Base-by-base conservation (phyloP, 23 tunicate genomes). In the Corella eumyota region DNA sequence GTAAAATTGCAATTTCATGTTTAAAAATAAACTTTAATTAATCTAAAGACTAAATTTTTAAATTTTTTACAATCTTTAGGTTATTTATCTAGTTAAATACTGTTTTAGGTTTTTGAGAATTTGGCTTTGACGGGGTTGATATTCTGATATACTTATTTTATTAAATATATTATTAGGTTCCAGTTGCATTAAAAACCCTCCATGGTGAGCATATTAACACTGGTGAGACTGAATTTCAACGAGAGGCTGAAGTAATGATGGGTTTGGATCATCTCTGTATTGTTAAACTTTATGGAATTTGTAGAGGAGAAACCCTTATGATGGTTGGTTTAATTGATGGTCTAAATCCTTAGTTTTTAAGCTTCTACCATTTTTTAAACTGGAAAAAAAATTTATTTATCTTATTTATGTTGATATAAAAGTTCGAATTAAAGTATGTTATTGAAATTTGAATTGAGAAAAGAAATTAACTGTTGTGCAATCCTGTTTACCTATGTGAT, bases 231-330 rank as follows among this genome's bases (percentile, higher is more conserved):
- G 99, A 93, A 45, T 93, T 93, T 45, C 81, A 67, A 34, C 67
- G 99, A 7, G 99, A 93, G 48, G 95, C 99, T 1, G 94, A 69
- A 19, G 94, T 93, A 30, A 93, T 93, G 99, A 85, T 85, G 81
- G 81, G 82, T 1, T 60, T 93, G 3, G 73, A 93, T 31, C 99
- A 93, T 52, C 74, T 72, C 9, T 84, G 91, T 38, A 93, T 93
- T 53, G 99, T 93, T 45, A 84, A 73, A 56, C 72, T 93, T 34
- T 85, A 93, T 52, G 99, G 99, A 35, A 80, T 93, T 17, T 93
- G 95, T 44, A 68, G 90, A 3, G 94, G 87, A 36, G 96, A 88
- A 35, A 66, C 87, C 0, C 76, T 88, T 45, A 88, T 88, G 96
- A 88, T 88, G 96, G 96, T 88, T 17, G 55, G 75, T 47, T 11